Conservation (phyloP, 1,140 invertebrate genomes). For the Andrena cerasifolii region DNA sequence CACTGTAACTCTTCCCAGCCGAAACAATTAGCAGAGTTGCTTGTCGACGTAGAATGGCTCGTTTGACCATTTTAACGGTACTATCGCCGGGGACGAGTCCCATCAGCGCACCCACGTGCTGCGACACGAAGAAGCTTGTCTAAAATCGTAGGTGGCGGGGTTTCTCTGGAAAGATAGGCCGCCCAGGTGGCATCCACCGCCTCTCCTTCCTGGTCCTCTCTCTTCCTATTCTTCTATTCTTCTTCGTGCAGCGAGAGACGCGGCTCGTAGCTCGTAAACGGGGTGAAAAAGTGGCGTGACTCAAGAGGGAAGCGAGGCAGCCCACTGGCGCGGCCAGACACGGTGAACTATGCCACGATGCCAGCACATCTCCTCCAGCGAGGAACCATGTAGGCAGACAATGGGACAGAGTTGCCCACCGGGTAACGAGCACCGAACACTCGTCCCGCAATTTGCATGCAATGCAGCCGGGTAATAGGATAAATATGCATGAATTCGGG, state of each 20-base stretch:
- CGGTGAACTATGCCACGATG: constrained; percentile 50
- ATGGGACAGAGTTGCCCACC: constrained; percentile 58
- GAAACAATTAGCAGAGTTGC: too few relatives aligned
- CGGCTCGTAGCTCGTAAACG: constrained; percentile 56
- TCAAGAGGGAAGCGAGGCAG: constrained; percentile 47
- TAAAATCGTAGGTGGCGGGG: constrained; percentile 27
- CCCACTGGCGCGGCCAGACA: not conserved
- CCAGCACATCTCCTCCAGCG: constrained; percentile 22
- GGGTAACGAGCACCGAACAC: constrained; percentile 44
- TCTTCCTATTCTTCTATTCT: constrained; percentile 3
- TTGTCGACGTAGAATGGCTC: too few relatives aligned
- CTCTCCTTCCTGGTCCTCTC: not conserved
- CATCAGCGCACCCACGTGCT: not conserved
- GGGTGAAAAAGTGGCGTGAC: constrained; percentile 69
- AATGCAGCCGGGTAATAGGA: constrained; percentile 56
- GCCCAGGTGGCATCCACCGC: constrained; percentile 36
- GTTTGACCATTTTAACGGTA: not conserved
- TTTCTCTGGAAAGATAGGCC: constrained; percentile 5
- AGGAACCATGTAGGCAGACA: constrained; percentile 68
- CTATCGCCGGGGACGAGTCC: not conserved
- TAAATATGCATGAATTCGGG: constrained; percentile 68
- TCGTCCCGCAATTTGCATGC: constrained; percentile 66
- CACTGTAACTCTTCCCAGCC: too few relatives aligned
- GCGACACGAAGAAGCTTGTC: not conserved
- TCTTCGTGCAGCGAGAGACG: not conserved